Base-by-base conservation (phyloP, 2,113 vertebrate species). In the Pontoporia blainvillei region DNA sequence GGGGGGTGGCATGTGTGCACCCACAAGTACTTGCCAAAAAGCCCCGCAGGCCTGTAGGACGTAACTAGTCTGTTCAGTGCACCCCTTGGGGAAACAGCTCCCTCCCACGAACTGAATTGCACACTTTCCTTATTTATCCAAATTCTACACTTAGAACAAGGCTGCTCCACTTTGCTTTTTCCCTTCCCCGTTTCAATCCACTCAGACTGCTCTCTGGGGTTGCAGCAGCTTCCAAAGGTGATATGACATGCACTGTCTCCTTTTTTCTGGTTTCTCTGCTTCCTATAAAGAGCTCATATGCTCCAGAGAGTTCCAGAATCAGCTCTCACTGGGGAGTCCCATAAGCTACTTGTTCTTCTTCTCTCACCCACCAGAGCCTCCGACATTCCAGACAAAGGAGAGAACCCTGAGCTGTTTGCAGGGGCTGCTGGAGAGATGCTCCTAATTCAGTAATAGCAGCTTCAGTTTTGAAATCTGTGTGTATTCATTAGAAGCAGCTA, bases 401-500 rank as follows among this genome's bases (percentile, higher is more conserved):
- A 59, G 9, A 66, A 66, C 10, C 2, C 49, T 6, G 3, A 69
- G 59, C 36, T 17, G 15, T 36, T 18, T 41, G 25, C 69, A 46
- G 9, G 29, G 52, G 75, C 67, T 81, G 17, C 75, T 44, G 36
- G 10, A 82, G 46, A 75, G 52, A 49, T 31, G 9, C 29, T 83
- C 21, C 1, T 39, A 36, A 3, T 27, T 36, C 21, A 57, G 3
- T 6, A 72, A 44, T 3, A 85, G 36, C 71, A 29, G 41, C 79
- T 87, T 88, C 49, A n/a, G 13, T 29, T 29, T 90, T 76, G 72
- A 62, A 83, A 46, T 86, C 59, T 39, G 44, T 27, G 67, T 8
- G 1, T 46, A 13, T 27, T 87, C 76, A 52, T 86, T 92, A 79
- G 72, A 54, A 96, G 62, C 88, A 91, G 82, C 76, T 91, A 73